A percentile compares a stretch with the other conserved stretches of the same genome.
Evolutionary conservation across 2,888 invertebrate species (phyloP).

Genomic region (Ophioninae sp.): DNA sequence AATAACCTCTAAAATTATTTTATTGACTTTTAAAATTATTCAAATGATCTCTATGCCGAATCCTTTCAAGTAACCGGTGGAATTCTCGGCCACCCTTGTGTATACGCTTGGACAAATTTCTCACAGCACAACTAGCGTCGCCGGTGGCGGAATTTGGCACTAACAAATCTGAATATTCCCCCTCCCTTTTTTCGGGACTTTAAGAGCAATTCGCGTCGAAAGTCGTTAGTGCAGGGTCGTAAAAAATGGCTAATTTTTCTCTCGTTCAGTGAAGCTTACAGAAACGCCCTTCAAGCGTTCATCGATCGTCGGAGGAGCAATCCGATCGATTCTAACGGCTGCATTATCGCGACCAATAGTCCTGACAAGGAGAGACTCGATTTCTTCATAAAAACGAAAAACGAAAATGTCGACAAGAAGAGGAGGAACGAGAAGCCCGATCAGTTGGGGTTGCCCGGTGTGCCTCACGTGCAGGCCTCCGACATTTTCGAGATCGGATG

Average conservation of each 20-base stretch:
- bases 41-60: too few species aligned
- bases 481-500: slow-evolving; percentile 76
- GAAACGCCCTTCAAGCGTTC: slow-evolving; percentile 74
- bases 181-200: too few species aligned
- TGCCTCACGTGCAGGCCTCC: slow-evolving; percentile 70
- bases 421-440: slow-evolving; percentile 57
- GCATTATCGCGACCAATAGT: slow-evolving; percentile 59
- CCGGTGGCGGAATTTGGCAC: too few species aligned
- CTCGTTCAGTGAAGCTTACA: slow-evolving; percentile 73
- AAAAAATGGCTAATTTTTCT: background rate
- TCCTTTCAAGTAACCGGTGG: too few species aligned
- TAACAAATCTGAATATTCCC: too few species aligned
- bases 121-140: too few species aligned
- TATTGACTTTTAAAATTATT: too few species aligned
- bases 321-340: slow-evolving; percentile 55
- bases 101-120: too few species aligned
- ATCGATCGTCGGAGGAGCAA: slow-evolving; percentile 70
- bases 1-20: too few species aligned
- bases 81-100: too few species aligned
- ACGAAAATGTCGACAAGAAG: slow-evolving; percentile 55
- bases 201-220: too few species aligned
- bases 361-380: slow-evolving; percentile 68
- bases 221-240: too few species aligned
- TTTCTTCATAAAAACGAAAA: slow-evolving; percentile 65
- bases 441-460: background rate